Evolutionary conservation across 2,113 vertebrate genomes (phyloP).

Genomic region (Pyxicephalus adspersus): DNA sequence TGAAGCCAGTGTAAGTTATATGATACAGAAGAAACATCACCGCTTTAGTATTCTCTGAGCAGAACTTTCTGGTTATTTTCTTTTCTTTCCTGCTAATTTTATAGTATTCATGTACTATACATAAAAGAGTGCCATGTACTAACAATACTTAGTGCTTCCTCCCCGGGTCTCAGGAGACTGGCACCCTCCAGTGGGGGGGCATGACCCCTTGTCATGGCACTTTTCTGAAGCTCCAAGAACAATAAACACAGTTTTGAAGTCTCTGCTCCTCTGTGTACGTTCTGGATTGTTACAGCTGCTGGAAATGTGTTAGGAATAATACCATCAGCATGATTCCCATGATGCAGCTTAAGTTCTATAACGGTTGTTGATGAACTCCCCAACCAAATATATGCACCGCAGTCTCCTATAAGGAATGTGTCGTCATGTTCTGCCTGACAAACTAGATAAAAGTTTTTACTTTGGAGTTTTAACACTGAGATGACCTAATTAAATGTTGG

Average conservation of each 20-base stretch:
- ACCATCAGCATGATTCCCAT: too few relatives aligned
- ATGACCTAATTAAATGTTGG: too few relatives aligned
- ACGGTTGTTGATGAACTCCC: too few relatives aligned
- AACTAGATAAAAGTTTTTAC: too few relatives aligned
- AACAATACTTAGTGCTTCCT: not conserved
- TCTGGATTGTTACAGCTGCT: constrained; percentile 15
- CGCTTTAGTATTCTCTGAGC: too few relatives aligned
- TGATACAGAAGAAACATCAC: too few relatives aligned
- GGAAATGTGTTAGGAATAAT: not conserved
- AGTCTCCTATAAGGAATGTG: too few relatives aligned
- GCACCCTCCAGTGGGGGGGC: not conserved
- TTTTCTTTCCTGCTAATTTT: not conserved
- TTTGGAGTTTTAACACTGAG: too few relatives aligned
- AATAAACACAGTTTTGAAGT: not conserved
- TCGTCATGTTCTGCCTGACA: too few relatives aligned
- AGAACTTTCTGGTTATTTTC: not conserved
- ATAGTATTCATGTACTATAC: not conserved
- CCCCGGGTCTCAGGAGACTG: not conserved
- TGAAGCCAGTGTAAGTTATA: too few relatives aligned
- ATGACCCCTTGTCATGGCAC: constrained; percentile 5
- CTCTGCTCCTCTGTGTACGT: not conserved
- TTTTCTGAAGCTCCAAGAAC: constrained; percentile 10
- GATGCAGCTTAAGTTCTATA: too few relatives aligned
- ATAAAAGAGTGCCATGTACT: not conserved
- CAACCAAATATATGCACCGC: too few relatives aligned